Base-by-base conservation (phyloP, 2,888 invertebrate genomes). In the Oscheius onirici region DNA sequence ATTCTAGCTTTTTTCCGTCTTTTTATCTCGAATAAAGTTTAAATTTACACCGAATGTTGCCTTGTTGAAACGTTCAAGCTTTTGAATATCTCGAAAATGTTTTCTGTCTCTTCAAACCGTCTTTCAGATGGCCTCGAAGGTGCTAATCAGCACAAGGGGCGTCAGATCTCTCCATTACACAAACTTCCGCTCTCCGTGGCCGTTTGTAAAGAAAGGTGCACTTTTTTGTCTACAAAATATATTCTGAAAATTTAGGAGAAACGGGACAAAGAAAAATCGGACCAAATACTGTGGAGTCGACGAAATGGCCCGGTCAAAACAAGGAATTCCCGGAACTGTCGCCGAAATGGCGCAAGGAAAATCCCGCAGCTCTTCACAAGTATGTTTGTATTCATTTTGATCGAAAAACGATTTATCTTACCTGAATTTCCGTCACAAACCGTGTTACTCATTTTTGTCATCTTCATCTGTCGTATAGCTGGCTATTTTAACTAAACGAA, bases 251-350 rank as follows among this genome's bases (percentile, higher is more conserved):
- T 75, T 60, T 17, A 77, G 77, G 83, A n/a, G 70, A 74, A 8
- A 69, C 46, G 3, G 86, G 86, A 68, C 79, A 78, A 65, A 74
- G 86, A 8, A 86, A 86, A 72, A 84, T 86, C 41, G 86, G 86
- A 8, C 86, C 86, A 2, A 57, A 75, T 40, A 52, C 61, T n/a
- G 54, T 72, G 41, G 86, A 86, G 54, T 80, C 81, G 68, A 72
- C 77, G 49, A 74, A 77, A 66, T 85, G 82, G 82, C 86, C 86
- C 0, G 86, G 85, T 15, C 84, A 77, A 54, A 75, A 86, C 44
- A 74, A 83, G 10, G 84, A 86, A 58, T 86, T 86, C 43, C 84
- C 85, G 11, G 86, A 86, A 66, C 72, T 86, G 41, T 77, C 76
- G 17, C 86, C 86, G 11, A 86, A 86, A 51, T 83, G 82, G 70